phyloP scores from a whole-genome alignment of 2,113 vertebrate species.

The Passer domesticus region DNA sequence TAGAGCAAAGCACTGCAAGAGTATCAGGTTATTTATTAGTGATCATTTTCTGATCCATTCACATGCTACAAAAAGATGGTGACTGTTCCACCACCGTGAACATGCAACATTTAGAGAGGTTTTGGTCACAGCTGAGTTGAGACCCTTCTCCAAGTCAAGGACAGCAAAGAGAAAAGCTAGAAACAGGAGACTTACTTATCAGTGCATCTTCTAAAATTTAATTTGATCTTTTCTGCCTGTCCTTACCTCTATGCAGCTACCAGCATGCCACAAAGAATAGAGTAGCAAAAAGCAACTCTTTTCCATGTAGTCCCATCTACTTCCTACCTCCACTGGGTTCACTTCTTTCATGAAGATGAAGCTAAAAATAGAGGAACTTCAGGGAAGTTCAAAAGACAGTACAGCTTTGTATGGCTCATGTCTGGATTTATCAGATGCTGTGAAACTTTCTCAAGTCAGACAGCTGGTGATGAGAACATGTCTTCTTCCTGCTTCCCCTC shows the following conservation, averaged over 20 bases:
- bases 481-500: not conserved
- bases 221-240: not conserved
- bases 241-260: not conserved
- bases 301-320: not conserved
- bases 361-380: not conserved
- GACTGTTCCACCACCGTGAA: fast-evolving
- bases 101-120: not conserved
- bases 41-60: not conserved
- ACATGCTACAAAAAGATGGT: not conserved
- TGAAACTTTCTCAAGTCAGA: not conserved
- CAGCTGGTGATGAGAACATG: fast-evolving
- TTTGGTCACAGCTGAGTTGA: not conserved
- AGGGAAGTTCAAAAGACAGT: not conserved
- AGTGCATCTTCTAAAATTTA: not conserved
- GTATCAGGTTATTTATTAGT: not conserved
- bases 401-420: not conserved
- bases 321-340: not conserved
- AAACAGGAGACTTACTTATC: not conserved
- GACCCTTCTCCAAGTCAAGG: not conserved
- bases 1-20: not conserved
- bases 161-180: not conserved
- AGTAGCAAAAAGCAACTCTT: not conserved
- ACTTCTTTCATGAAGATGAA: not conserved
- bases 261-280: not conserved
- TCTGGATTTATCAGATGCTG: not conserved